Evolutionary conservation across 2,113 vertebrate genomes (phyloP).

Genomic region (Ptychochromis oligacanthus): DNA sequence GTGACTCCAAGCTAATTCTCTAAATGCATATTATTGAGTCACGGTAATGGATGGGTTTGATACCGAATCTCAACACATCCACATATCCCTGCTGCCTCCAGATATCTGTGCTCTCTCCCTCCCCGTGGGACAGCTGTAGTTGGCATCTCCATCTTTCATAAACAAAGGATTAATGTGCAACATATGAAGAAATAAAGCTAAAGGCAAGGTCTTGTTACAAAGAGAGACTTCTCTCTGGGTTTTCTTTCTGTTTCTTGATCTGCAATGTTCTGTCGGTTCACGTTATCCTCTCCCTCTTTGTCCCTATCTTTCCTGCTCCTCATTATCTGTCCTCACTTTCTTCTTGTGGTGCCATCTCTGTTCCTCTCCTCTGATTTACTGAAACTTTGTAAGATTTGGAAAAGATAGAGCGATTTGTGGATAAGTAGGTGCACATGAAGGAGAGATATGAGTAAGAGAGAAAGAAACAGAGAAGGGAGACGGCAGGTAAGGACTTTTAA

Average conservation of each 20-base stretch:
- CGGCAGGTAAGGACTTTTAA: not conserved
- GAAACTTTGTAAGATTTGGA: not conserved
- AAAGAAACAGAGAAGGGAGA: not conserved
- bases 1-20: constrained; percentile 34
- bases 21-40: constrained; percentile 42
- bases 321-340: constrained; percentile 6
- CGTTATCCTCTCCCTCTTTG: constrained; percentile 15
- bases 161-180: constrained; percentile 69
- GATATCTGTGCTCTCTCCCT: constrained; percentile 33
- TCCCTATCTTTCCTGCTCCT: constrained; percentile 5
- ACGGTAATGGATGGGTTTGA: constrained; percentile 48
- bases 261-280: constrained; percentile 35
- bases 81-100: constrained; percentile 31
- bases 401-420: not conserved
- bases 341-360: not conserved
- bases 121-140: constrained; percentile 45
- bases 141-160: constrained; percentile 65
- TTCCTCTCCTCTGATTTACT: not conserved
- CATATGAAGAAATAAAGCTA: constrained; percentile 61
- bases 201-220: constrained; percentile 38
- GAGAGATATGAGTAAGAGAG: not conserved
- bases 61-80: constrained; percentile 31
- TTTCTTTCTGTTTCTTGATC: constrained; percentile 8
- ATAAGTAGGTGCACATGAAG: not conserved
- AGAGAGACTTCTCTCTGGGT: constrained; percentile 8